Evolutionary conservation across 30 jellyfish, hydroid and myxozoan genomes (phyloP).

Genomic region (Chrysaora quinquecirrha): DNA sequence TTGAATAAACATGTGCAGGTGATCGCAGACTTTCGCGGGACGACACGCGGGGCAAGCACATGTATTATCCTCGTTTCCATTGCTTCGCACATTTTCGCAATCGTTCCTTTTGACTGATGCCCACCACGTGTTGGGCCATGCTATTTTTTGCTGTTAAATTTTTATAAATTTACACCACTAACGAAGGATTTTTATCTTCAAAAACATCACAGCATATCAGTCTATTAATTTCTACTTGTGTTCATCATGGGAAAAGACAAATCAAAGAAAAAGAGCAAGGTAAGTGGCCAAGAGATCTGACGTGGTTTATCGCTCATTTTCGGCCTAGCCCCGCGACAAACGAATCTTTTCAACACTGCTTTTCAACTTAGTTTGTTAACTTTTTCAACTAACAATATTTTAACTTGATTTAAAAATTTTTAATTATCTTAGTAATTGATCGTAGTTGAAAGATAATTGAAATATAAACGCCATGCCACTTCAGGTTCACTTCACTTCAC

Average conservation of each 20-base stretch:
- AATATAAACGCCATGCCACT: too few species aligned
- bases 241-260: conserved; percentile 62
- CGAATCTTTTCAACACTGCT: too few species aligned
- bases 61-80: conserved; percentile 1
- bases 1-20: too few species aligned
- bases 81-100: neutral
- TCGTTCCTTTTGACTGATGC: conserved; percentile 1
- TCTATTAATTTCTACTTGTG: neutral
- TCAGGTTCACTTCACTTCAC: too few species aligned
- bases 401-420: too few species aligned
- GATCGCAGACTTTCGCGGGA: neutral
- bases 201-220: neutral
- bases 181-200: neutral
- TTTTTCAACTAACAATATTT: too few species aligned
- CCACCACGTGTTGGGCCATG: neutral
- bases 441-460: too few species aligned
- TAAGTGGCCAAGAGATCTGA: conserved; percentile 2
- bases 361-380: too few species aligned
- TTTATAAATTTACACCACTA: neutral
- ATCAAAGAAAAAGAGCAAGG: conserved; percentile 66
- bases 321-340: conserved; percentile 9
- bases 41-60: neutral
- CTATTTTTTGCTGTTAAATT: neutral
- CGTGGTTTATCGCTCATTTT: neutral
- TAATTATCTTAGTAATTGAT: too few species aligned